Percentiles rank a stretch among this genome's conserved stretches.
Conservation (phyloP, 2,797 vertebrate species). For the Numenius phaeopus region DNA sequence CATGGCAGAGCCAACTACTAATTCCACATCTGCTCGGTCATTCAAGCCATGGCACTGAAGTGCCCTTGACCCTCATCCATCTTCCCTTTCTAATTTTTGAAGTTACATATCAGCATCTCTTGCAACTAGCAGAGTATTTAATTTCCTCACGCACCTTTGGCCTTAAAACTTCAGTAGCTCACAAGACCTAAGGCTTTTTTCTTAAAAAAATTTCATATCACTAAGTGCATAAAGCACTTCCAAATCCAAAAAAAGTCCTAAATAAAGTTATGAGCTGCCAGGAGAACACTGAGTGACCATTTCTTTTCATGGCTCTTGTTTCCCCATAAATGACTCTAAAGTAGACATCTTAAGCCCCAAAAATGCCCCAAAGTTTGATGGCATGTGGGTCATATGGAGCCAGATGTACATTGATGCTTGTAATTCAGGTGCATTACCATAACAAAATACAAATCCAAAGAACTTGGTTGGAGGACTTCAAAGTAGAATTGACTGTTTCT, state of each 20-base stretch:
- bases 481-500: not conserved
- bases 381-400: not conserved
- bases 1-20: not conserved
- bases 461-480: not conserved
- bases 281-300: not conserved
- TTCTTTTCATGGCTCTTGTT: not conserved
- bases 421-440: not conserved
- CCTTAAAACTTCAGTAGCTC: not conserved
- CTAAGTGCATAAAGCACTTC: not conserved
- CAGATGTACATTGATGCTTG: not conserved
- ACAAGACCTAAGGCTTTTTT: not conserved
- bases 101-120: not conserved
- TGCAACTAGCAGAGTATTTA: not conserved
- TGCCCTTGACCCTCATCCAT: not conserved
- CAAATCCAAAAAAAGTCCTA: not conserved
- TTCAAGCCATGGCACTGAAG: not conserved
- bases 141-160: not conserved
- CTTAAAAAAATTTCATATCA: not conserved
- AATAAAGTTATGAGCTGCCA: not conserved
- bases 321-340: not conserved
- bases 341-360: not conserved
- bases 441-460: not conserved
- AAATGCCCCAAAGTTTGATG: not conserved
- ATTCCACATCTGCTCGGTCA: constrained; percentile 11
- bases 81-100: not conserved